Evolutionary conservation across 2,797 vertebrate species (phyloP).

Genomic region (Kryptolebias ocellatus): DNA sequence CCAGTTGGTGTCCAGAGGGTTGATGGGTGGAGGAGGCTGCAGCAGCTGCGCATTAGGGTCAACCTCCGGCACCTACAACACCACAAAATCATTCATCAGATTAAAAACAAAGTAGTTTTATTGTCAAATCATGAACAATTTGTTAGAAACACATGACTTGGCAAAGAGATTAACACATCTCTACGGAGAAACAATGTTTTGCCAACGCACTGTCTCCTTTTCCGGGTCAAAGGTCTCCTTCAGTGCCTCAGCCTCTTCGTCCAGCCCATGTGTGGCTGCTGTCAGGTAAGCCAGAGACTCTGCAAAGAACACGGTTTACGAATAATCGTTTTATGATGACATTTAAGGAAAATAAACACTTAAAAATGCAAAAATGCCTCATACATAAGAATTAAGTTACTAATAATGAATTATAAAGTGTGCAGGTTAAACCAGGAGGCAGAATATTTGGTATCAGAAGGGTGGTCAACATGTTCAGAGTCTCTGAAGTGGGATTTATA

Average conservation of each 20-base stretch:
- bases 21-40: constrained; percentile 93
- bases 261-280: constrained; percentile 93
- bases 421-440: not conserved
- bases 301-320: constrained; percentile 51
- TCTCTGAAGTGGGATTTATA: too few relatives aligned
- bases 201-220: constrained; percentile 89
- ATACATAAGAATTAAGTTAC: not conserved
- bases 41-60: constrained; percentile 90
- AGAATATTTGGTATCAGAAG: not conserved
- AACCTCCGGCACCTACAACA: constrained; percentile 89
- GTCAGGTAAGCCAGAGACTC: constrained; percentile 97
- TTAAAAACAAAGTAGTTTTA: not conserved
- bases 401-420: not conserved
- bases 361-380: not conserved
- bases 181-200: not conserved
- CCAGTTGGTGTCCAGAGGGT: constrained; percentile 98
- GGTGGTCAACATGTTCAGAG: too few relatives aligned
- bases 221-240: constrained; percentile 94
- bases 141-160: not conserved
- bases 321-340: too few relatives aligned
- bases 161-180: not conserved
- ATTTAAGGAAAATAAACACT: not conserved
- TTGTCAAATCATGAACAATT: not conserved
- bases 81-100: not conserved
- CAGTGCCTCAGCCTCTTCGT: constrained; percentile 92